Base-by-base conservation (phyloP, 2,888 invertebrate genomes). In the Merodon equestris region DNA sequence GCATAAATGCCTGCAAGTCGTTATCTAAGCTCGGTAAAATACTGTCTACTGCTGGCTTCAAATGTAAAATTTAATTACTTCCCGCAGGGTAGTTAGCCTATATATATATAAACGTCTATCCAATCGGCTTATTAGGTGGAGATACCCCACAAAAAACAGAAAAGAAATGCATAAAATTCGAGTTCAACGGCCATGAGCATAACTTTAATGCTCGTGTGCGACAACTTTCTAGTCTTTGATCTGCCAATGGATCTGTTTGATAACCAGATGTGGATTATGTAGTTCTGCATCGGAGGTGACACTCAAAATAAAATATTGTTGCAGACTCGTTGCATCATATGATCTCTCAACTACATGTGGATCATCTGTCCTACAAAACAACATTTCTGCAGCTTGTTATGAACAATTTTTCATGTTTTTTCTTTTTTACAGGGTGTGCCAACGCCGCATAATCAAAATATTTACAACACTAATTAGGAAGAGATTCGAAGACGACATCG, bases 351-450 rank as follows among this genome's bases (percentile, higher is more conserved):
- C 54, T n/a, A 14, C 38, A 40, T 7, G 7, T 27, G 7, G 27
- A 27, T 27, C 7, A 27, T 2, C 2, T 27, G 27, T 27, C n/a
- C n/a, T n/a, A n/a, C n/a, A n/a, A n/a, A n/a, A n/a, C n/a, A n/a
- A n/a, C n/a, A n/a, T n/a, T n/a, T n/a, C n/a, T n/a, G n/a, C n/a
- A n/a, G n/a, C n/a, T n/a, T n/a, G n/a, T 70, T 12, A 60, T 36
- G 38, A 7, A 36, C 40, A 44, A 2, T 51, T 18, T 27, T 42
- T 15, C n/a, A 12, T 27, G 18, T 36, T 14, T 66, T 48, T 56
- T 57, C 13, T 53, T 9, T 13, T 42, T 58, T 82, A 56, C 56
- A 82, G 83, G 81, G 18, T 73, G 66, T 57, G 47, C 60, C 60
- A 53, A 71, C 53, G 44, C 38, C 9, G 27, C 70, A 74, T 63